Evolutionary conservation across 2,797 vertebrate species (phyloP).

Genomic region (Aselliscus stoliczkanus): DNA sequence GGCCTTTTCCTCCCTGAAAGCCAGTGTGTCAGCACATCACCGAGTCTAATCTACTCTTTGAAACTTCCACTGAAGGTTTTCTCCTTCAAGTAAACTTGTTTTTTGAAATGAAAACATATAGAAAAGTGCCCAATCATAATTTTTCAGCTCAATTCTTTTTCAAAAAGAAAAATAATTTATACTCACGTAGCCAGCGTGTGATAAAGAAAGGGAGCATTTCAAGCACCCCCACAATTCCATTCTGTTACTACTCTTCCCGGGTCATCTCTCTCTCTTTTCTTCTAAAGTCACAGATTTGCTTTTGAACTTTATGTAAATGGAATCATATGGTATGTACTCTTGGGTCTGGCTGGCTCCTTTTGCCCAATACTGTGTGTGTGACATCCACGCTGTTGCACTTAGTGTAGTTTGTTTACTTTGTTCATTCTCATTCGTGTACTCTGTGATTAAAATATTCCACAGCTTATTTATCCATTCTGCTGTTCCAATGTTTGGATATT

Average conservation of each 20-base stretch:
- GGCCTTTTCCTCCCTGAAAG: not conserved
- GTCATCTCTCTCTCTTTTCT: not conserved
- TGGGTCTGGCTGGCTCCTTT: not conserved
- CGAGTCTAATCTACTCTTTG: not conserved
- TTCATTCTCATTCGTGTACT: not conserved
- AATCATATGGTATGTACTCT: not conserved
- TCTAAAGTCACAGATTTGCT: not conserved
- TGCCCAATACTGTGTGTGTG: not conserved
- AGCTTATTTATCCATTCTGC: not conserved
- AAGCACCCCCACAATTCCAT: not conserved
- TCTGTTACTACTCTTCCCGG: not conserved
- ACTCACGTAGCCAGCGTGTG: not conserved
- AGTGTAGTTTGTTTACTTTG: not conserved
- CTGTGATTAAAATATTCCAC: not conserved
- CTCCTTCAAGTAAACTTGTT: not conserved
- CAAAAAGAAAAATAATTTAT: not conserved
- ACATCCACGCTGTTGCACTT: not conserved
- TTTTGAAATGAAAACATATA: not conserved
- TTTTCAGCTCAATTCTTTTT: not conserved
- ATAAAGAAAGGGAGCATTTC: not conserved
- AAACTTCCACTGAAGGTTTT: not conserved
- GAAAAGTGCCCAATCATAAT: not conserved
- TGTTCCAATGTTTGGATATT: not conserved
- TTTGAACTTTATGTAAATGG: not conserved
- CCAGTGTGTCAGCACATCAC: not conserved